phyloP scores from a whole-genome alignment of 2,113 vertebrate species.

The Trinectes maculatus region DNA sequence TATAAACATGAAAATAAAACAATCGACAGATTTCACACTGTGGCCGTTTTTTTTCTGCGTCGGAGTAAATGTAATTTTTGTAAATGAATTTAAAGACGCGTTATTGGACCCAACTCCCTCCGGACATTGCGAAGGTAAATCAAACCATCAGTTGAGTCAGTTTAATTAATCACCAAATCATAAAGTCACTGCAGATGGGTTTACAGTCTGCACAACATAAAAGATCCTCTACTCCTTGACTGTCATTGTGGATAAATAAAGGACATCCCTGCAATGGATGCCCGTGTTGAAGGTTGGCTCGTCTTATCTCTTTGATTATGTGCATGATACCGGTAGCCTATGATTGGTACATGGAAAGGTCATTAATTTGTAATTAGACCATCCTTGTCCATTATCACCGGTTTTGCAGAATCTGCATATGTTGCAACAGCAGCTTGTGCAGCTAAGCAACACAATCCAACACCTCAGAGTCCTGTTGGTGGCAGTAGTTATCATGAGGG shows the following conservation, averaged over 20 bases:
- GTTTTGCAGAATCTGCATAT: constrained; percentile 9
- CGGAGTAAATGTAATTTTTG: neutral
- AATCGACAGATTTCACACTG: constrained; percentile 1
- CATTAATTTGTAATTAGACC: constrained; percentile 48
- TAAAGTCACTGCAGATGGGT: neutral
- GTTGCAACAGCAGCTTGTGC: constrained; percentile 4
- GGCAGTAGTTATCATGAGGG: too few species aligned
- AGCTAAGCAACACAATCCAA: constrained; percentile 32
- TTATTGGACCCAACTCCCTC: neutral
- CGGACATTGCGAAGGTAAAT: neutral
- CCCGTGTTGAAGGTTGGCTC: neutral
- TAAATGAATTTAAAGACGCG: neutral
- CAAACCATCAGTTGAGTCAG: neutral
- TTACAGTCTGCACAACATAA: neutral
- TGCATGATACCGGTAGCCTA: neutral
- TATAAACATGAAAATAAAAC: neutral
- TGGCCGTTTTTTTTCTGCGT: neutral
- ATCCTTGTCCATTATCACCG: constrained; percentile 34
- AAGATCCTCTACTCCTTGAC: neutral
- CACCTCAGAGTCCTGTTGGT: constrained; percentile 17
- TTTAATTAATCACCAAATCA: neutral
- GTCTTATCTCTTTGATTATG: constrained; percentile 3
- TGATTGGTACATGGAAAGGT: constrained; percentile 3
- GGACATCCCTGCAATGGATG: neutral
- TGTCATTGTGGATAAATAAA: neutral